Evolutionary conservation across 2,113 vertebrate genomes (phyloP).

Genomic region (Cephalopterus ornatus): DNA sequence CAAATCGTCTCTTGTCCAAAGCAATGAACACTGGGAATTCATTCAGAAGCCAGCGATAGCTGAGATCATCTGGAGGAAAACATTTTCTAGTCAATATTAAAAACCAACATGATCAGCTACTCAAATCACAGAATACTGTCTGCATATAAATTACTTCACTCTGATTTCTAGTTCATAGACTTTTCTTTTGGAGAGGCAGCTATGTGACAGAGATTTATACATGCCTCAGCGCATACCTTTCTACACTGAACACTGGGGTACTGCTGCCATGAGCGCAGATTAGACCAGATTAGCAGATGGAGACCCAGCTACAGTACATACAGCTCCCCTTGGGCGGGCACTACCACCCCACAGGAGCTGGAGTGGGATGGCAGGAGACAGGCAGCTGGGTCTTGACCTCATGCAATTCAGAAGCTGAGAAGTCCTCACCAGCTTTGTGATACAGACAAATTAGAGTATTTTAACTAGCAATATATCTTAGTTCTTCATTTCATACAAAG

Average conservation of each 20-base stretch:
- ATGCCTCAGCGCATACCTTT: neutral
- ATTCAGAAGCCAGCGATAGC: constrained; percentile 96
- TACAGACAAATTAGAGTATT: neutral
- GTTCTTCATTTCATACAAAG: neutral
- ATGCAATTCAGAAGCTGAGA: neutral
- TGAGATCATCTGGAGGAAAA: constrained; percentile 84
- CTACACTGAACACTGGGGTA: fast-evolving
- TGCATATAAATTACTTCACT: neutral
- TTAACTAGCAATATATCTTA: neutral
- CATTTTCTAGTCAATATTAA: constrained; percentile 32
- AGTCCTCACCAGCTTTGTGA: neutral
- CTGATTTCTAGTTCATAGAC: neutral
- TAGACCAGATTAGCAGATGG: too few species aligned
- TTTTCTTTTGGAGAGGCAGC: neutral
- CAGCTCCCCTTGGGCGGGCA: neutral
- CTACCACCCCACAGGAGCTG: neutral
- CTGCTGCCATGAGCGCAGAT: neutral
- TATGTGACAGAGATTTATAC: neutral
- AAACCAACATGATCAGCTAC: neutral
- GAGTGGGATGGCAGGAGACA: neutral
- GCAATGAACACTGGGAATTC: constrained; percentile 95
- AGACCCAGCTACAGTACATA: neutral
- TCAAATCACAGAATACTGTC: neutral
- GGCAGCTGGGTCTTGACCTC: neutral
- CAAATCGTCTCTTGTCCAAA: constrained; percentile 89